Conservation (phyloP, 2,888 invertebrate genomes). For the Cylindroiulus punctatus region DNA sequence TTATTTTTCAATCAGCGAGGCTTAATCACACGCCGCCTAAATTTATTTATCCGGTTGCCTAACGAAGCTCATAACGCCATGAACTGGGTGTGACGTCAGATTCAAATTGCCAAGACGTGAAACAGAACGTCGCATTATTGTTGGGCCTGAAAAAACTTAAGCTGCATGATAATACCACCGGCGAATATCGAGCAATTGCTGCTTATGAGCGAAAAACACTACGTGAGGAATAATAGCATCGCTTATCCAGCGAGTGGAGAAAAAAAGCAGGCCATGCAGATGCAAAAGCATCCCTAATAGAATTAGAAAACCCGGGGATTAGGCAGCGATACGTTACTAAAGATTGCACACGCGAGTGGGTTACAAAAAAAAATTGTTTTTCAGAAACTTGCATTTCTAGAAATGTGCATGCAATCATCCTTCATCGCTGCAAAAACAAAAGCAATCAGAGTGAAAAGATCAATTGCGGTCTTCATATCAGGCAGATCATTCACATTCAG, state of each 20-base stretch:
- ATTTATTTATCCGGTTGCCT: slow-evolving; percentile 42
- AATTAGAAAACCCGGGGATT: slow-evolving; percentile 23
- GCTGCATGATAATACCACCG: not conserved
- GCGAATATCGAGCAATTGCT: slow-evolving; percentile 3
- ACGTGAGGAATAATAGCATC: not conserved
- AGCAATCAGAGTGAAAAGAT: too few species aligned
- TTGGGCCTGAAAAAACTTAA: not conserved
- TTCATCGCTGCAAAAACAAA: too few species aligned
- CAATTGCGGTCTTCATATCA: too few species aligned
- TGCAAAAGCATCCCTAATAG: not conserved
- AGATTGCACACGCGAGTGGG: not conserved
- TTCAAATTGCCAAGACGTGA: not conserved
- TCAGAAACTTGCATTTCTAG: not conserved
- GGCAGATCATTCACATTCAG: too few species aligned
- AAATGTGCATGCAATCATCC: too few species aligned
- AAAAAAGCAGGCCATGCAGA: slow-evolving; percentile 12
- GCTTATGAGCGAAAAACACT: not conserved
- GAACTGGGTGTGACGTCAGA: not conserved
- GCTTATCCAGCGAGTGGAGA: not conserved
- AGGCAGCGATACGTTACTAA: not conserved
- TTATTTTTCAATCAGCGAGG: slow-evolving; percentile 21
- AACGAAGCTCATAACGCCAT: slow-evolving; percentile 26
- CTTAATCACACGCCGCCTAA: slow-evolving; percentile 17
- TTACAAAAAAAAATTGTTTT: not conserved
- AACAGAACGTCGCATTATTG: not conserved